Conservation (phyloP, 2,888 invertebrate species). For the Pandemis cinnamomeana region DNA sequence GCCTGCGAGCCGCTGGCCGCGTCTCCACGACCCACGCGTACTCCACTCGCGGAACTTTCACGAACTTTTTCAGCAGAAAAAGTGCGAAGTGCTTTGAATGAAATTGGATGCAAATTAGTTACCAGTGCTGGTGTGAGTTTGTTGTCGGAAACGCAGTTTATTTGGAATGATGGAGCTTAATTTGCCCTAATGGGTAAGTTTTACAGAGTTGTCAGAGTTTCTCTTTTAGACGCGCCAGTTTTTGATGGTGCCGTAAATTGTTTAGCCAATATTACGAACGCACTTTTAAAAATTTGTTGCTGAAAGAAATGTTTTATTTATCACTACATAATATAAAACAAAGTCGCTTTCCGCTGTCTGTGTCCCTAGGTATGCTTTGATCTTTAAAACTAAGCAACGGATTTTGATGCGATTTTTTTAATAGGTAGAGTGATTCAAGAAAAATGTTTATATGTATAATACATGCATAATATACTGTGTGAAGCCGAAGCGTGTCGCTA, state of each 20-base stretch:
- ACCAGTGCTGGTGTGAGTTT: constrained; percentile 42
- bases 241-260: neutral
- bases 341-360: too few relatives aligned
- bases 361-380: too few relatives aligned
- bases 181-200: constrained; percentile 32
- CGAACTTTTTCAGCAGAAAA: constrained; percentile 40
- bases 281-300: neutral
- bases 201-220: constrained; percentile 6
- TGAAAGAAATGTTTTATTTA: neutral
- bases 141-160: constrained; percentile 30
- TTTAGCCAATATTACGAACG: neutral
- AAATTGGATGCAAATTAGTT: constrained; percentile 65
- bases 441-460: too few relatives aligned
- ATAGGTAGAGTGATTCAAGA: too few relatives aligned
- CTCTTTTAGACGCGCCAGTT: constrained; percentile 2
- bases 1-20: constrained; percentile 15
- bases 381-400: too few relatives aligned
- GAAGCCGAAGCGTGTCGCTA: too few relatives aligned
- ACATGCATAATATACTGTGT: too few relatives aligned
- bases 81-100: constrained; percentile 52
- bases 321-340: neutral
- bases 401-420: too few relatives aligned
- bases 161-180: constrained; percentile 38
- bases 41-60: constrained; percentile 34
- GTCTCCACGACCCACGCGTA: neutral